These are phyloP conservation scores for Zoanthus sociatus DNA, from an alignment of 92 coral and sea anemone species.

Conservation along the genomic window DNA sequence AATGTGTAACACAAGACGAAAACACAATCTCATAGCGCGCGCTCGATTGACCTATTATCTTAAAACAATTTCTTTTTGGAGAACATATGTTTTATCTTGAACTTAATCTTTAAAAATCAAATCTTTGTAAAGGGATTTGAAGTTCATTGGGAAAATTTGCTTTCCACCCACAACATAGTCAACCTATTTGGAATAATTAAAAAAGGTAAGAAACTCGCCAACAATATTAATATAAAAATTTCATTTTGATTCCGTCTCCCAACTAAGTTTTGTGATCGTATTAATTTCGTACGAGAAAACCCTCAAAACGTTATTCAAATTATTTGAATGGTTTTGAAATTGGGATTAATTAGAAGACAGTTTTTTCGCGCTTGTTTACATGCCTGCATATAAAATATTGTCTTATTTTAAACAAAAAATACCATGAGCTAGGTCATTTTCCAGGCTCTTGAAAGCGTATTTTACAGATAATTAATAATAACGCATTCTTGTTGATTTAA, in stretches of 20 bases:
- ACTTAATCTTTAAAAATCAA: constrained; percentile 11
- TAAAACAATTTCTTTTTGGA: constrained; percentile 10
- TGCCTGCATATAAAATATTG: no score
- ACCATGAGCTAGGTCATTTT: no score
- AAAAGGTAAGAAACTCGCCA: neutral
- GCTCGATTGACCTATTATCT: constrained; percentile 10
- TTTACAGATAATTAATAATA: no score
- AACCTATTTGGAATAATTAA: neutral
- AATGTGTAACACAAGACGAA: neutral
- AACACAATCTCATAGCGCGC: neutral
- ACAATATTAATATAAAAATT: neutral
- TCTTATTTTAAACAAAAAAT: no score
- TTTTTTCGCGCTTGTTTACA: neutral
- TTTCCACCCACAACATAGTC: neutral
- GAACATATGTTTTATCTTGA: neutral
- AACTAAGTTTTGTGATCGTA: neutral
- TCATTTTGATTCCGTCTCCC: neutral
- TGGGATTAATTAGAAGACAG: neutral
- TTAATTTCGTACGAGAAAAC: neutral
- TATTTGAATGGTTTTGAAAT: neutral
- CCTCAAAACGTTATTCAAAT: neutral
- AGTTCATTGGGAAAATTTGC: neutral
- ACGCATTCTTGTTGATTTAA: no score
- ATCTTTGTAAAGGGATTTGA: neutral
- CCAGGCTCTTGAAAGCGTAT: no score